Conservation (phyloP, 2,797 vertebrate species). For the Danionella dracula region DNA sequence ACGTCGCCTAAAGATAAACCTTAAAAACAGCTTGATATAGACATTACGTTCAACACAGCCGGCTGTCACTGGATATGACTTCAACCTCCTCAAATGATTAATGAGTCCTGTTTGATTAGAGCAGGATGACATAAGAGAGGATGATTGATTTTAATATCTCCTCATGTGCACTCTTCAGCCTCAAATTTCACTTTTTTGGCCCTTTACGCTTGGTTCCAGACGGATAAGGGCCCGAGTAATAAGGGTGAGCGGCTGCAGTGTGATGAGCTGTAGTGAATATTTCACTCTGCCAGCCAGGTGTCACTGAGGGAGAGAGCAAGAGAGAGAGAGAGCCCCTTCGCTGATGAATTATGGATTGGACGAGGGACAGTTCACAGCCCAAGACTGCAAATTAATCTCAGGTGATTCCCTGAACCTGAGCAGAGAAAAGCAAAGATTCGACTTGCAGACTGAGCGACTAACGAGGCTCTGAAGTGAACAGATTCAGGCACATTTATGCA, state of each 20-base stretch:
- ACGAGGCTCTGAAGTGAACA: constrained; percentile 14
- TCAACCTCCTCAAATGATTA: constrained; percentile 19
- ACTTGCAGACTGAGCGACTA: constrained; percentile 13
- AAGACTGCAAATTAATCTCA: constrained; percentile 56
- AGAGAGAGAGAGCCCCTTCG: constrained; percentile 35
- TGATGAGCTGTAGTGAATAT: constrained; percentile 72
- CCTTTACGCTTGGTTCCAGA: constrained; percentile 25
- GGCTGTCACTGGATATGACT: constrained; percentile 12
- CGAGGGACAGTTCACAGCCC: constrained; percentile 55
- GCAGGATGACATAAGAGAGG: constrained; percentile 7
- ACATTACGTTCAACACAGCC: background rate
- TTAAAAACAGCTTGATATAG: background rate
- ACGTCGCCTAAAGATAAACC: background rate
- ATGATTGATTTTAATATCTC: constrained; percentile 54
- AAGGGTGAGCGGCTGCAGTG: constrained; percentile 53
- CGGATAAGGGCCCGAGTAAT: constrained; percentile 49
- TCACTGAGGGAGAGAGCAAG: constrained; percentile 49
- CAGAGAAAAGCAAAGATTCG: constrained; percentile 24
- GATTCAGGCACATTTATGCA: constrained; percentile 1
- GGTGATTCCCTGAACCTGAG: constrained; percentile 53
- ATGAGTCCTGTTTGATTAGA: constrained; percentile 12
- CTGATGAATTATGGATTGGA: constrained; percentile 72
- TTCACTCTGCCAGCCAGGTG: constrained; percentile 66
- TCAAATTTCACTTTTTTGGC: constrained; percentile 43
- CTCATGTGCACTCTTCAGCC: constrained; percentile 20